Evolutionary conservation across 1,140 invertebrate species (phyloP).

Genomic region (Cydia pomonella): DNA sequence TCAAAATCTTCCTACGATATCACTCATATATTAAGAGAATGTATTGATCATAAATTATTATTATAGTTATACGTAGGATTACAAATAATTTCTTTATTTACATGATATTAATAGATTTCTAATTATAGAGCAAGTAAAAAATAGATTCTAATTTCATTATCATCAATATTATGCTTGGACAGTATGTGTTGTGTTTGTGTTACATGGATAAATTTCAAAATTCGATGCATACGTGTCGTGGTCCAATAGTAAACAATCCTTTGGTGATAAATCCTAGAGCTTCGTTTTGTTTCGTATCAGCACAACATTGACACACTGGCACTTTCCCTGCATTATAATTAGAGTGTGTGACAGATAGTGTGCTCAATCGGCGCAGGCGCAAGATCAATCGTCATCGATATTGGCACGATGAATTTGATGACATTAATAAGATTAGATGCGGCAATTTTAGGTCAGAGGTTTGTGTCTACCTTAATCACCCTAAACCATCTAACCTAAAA

Average conservation of each 20-base stretch:
- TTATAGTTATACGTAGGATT: too few relatives aligned
- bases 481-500: too few relatives aligned
- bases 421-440: conserved; percentile 18
- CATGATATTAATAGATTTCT: neutral
- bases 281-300: conserved; percentile 41
- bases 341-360: conserved; percentile 38
- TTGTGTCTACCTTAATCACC: neutral
- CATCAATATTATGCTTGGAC: neutral
- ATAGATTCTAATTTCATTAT: neutral
- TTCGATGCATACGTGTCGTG: conserved; percentile 9
- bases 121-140: neutral
- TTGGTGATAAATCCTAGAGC: conserved; percentile 39
- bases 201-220: neutral
- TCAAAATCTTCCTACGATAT: too few relatives aligned
- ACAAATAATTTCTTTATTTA: neutral
- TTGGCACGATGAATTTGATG: conserved; percentile 44
- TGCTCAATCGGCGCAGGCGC: conserved; percentile 39
- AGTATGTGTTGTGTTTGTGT: neutral
- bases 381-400: conserved; percentile 46
- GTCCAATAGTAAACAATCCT: conserved; percentile 32
- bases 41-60: too few relatives aligned
- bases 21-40: too few relatives aligned
- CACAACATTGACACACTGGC: conserved; percentile 61
- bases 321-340: conserved; percentile 52
- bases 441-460: conserved; percentile 40